Evolutionary conservation across 2,113 vertebrate species (phyloP), one percentile per base, ranked within the genome.

Genomic region (Dipodomys spectabilis): DNA sequence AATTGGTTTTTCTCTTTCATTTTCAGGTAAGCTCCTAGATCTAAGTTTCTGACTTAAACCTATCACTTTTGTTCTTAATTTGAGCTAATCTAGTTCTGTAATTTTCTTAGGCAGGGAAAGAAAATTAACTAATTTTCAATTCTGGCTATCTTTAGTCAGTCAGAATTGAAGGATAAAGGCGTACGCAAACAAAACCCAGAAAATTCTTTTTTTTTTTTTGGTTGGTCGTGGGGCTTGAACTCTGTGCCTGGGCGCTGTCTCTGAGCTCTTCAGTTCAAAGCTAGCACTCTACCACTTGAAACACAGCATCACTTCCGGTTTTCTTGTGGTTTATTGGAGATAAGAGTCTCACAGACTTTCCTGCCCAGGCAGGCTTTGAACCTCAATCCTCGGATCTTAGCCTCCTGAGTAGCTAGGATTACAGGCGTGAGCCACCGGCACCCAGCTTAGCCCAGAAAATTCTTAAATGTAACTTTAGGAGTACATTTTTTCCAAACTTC

Each of bases 1-100:
- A 87, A 6, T 93, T 85, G 27, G 25, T 16, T 88, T 83, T 95
- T 77, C 72, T 39, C 88, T 7, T 68, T 96, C 5, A 39, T 81
- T 95, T 93, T 84, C 20, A 86, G 28, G 27, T 68, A 25, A 19
- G 69, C 27, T 25, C 49, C 22, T 53, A 11, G 22, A 88, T 74
- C 28, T 73, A 20, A 71, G 27, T 30, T 81, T 82, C 71, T 67
- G 49, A 75, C 65, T 90, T 71, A 18, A 74, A 71, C 25, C 6
- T 79, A 32, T 45, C 32, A 71, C 30, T 77, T 39, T 30, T 18
- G 35, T 0, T n/a, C 67, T 45, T 57, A 73, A 39, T 85, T 82
- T 86, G 73, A 73, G 44, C 19, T 86, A 62, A 79, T 68, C 78
- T 86, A 64, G 7, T 94, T 84, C 16, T 86, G 7, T 69, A 27